These are phyloP conservation scores for Glossophaga mutica DNA, from an alignment of 2,797 vertebrate genomes.

Conservation along the genomic window DNA sequence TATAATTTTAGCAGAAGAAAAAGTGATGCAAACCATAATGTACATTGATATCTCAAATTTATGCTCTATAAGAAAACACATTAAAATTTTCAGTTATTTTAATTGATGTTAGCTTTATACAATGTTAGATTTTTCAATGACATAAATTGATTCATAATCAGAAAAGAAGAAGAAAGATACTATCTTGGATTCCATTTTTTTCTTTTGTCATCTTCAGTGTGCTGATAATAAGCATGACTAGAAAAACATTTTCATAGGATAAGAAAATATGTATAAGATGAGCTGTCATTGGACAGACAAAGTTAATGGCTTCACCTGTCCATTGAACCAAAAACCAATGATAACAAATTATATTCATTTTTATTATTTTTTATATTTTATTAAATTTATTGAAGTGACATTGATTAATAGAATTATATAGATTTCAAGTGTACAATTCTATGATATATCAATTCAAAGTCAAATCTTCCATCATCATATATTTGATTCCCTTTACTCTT, in stretches of 20 bases:
- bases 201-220: neutral
- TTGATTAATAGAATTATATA: neutral
- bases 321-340: neutral
- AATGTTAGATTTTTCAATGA: neutral
- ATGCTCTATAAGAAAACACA: neutral
- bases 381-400: neutral
- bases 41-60: neutral
- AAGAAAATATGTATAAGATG: neutral
- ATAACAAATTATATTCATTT: neutral
- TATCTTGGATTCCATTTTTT: neutral
- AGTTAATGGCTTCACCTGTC: neutral
- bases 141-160: neutral
- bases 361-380: neutral
- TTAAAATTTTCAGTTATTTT: neutral
- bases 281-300: neutral
- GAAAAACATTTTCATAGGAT: neutral
- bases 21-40: neutral
- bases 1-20: neutral
- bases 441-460: neutral
- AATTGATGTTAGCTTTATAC: neutral
- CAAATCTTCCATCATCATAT: neutral
- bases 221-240: neutral
- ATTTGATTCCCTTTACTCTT: neutral
- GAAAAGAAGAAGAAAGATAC: neutral
- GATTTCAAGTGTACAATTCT: neutral